phyloP scores from a whole-genome alignment of 53 echinoderm and acorn worm species.

The Glandiceps talaboti region DNA sequence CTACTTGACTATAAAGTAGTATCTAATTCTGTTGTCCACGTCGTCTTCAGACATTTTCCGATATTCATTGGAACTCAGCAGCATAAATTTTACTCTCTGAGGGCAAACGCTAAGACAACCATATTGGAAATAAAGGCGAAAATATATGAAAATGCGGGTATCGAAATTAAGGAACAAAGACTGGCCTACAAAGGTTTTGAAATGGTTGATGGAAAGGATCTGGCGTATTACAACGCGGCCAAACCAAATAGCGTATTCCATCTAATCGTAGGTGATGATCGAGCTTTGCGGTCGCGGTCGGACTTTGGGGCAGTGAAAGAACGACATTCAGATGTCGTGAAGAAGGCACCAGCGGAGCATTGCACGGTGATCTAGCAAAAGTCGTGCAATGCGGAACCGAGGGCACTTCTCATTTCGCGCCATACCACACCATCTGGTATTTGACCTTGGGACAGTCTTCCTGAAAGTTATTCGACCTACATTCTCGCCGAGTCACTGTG shows the following conservation, averaged over 20 bases:
- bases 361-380: background rate
- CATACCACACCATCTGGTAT: too few species aligned
- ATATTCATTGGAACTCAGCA: background rate
- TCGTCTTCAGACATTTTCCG: background rate
- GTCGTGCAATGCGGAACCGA: too few species aligned
- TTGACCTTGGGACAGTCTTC: too few species aligned
- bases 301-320: background rate
- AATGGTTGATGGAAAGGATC: background rate
- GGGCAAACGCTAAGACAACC: background rate
- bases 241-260: background rate
- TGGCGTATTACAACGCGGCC: background rate
- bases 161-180: background rate
- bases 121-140: background rate
- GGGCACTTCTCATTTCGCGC: too few species aligned
- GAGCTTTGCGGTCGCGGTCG: background rate
- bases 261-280: background rate
- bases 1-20: background rate
- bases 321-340: background rate
- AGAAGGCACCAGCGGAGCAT: background rate
- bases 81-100: background rate
- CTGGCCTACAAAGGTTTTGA: background rate
- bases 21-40: background rate
- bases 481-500: too few species aligned
- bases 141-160: background rate
- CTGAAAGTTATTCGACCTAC: too few species aligned